Evolutionary conservation across 1,140 invertebrate genomes (phyloP).

Genomic region (Leptinotarsa texana): DNA sequence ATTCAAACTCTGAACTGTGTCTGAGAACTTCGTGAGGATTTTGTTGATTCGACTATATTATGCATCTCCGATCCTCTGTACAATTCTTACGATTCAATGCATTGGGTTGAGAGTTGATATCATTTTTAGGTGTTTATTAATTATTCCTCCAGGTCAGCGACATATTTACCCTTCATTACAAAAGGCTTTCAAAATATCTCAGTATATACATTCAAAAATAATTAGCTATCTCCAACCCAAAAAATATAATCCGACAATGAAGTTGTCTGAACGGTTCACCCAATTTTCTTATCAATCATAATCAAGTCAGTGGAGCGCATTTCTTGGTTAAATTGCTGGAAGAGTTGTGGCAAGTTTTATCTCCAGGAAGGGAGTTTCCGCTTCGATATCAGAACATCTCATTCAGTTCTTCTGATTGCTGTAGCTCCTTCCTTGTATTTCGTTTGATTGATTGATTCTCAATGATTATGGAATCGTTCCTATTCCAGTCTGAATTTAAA

Average conservation of each 20-base stretch:
- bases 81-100: too few relatives aligned
- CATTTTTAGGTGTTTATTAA: too few relatives aligned
- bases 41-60: too few relatives aligned
- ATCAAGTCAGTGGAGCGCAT: slow-evolving; percentile 52
- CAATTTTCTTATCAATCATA: slow-evolving; percentile 55
- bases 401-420: slow-evolving; percentile 49
- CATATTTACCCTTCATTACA: too few relatives aligned
- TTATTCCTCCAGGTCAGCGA: too few relatives aligned
- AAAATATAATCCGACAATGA: not conserved
- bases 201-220: too few relatives aligned
- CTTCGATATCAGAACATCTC: slow-evolving; percentile 53
- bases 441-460: slow-evolving; percentile 51
- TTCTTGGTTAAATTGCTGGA: slow-evolving; percentile 51
- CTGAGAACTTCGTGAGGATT: too few relatives aligned
- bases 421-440: slow-evolving; percentile 38
- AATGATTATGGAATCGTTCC: slow-evolving; percentile 21
- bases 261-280: slow-evolving; percentile 24
- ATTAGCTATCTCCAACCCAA: not conserved
- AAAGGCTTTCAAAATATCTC: too few relatives aligned
- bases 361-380: slow-evolving; percentile 49
- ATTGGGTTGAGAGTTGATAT: too few relatives aligned
- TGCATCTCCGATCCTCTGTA: too few relatives aligned
- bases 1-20: too few relatives aligned
- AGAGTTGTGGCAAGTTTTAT: slow-evolving; percentile 47
- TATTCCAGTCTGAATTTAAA: not conserved